Evolutionary conservation across 2,113 vertebrate genomes (phyloP), one percentile per base, ranked within the genome.

Genomic region (Xyrauchen texanus): DNA sequence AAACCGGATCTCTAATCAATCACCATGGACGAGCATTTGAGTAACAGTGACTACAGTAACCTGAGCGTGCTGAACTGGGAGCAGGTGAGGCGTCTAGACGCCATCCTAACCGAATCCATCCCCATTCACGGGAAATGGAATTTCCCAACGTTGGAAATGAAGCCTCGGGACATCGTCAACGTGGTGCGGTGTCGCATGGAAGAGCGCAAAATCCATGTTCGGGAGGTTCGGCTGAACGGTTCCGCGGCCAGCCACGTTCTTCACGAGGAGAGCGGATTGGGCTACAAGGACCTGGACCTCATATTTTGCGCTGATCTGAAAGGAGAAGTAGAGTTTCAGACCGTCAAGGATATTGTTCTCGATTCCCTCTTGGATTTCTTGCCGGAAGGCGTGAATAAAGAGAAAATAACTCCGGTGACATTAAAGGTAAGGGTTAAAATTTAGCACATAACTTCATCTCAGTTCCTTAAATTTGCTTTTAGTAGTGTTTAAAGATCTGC

Each of bases 201-300:
- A 44, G 95, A 96, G 90, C 92, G 92, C 83, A 81, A 92, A 84
- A 97, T 99, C 61, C 90, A 91, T 0, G 93, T 99, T 75, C 94
- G 96, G 80, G 97, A 98, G 86, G 98, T 99, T 86, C 89, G 98
- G 21, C 91, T 99, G 75, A 99, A 98, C 85, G 98, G 98, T 77
- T 99, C 97, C 12, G 96, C 98, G 3, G 97, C 98, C 86, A 98
- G 97, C 88, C 96, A 99, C 81, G 94, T 99, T 84, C 93, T 99
- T 65, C 97, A 99, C 84, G 96, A 99, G 90, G 96, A 98, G 91
- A 98, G 96, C 90, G 97, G 97, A 10, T 90, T 99, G 80, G 98
- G 98, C 44, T 99, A 98, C 93, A 98, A 99, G 87, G 98, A 99
- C 87, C 92, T 99, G 89, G 98, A 99, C 91, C 91, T 99, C 83